Base-by-base conservation (phyloP, 2,888 invertebrate species). In the Lottia scabra region DNA sequence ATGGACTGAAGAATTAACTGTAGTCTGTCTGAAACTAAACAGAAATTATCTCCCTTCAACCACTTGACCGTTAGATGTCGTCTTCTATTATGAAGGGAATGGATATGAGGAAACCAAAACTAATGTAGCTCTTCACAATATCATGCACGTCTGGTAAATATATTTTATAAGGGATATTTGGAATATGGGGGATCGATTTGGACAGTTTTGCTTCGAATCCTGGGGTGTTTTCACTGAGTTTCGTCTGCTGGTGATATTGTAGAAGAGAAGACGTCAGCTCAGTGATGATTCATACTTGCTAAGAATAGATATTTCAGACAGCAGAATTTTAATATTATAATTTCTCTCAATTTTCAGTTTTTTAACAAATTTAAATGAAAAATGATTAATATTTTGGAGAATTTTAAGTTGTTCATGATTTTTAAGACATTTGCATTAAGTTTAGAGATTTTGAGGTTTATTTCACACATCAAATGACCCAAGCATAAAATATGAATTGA, bases 311-410 rank as follows among this genome's bases (percentile, higher is more conserved):
- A 56, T 19, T 23, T 19, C 19, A 56, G 56, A 10, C 56, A 23
- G 56, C 56, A 23, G 19, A 56, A 56, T 56, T 56, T 56, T 56
- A 56, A 56, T 56, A 56, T 56, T 56, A 56, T 56, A 56, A 56
- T 56, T 56, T 56, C 38, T 56, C 56, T 23, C 56, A 56, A 56
- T 56, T 56, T 56, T 56, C 13, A 56, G 19, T 56, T 23, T 56
- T 56, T 19, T 10, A 19, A 23, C 23, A 56, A 56, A 56, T 56
- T 56, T 56, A 56, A 56, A 56, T 56, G 56, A 56, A 56, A 23
- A 27, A 26, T 65, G 27, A 30, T 2, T 30, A 26, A 27, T 15
- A 38, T 26, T n/a, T 65, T 12, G 10, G 5, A 5, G 38, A 10
- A 38, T 38, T 38, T 38, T 8, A 38, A 10, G 38, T 38, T 38